A percentile compares a stretch with the other conserved stretches of the same genome.
Conservation (phyloP, 2,797 vertebrate species). For the Garrulus glandarius region DNA sequence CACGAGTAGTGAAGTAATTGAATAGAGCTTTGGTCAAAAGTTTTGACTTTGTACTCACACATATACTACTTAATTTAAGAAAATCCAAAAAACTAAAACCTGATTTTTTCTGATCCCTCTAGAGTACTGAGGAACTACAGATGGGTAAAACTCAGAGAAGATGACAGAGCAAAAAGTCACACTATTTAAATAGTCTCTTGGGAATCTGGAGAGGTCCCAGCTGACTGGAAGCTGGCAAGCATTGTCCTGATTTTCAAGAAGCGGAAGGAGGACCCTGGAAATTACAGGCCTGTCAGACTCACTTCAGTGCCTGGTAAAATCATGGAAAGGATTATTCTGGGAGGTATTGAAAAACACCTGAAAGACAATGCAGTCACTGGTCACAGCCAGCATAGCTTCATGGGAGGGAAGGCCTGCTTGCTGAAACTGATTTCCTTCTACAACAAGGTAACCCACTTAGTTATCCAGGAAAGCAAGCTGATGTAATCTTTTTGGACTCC, state of each 20-base stretch:
- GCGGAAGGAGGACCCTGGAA: neutral
- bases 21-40: neutral
- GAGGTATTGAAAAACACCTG: neutral
- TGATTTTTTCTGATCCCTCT: neutral
- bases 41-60: neutral
- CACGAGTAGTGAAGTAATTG: neutral
- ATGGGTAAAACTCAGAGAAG: neutral
- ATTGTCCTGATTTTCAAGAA: neutral
- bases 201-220: neutral
- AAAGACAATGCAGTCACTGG: neutral
- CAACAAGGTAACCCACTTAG: neutral
- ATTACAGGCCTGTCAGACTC: neutral
- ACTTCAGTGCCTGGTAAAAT: neutral
- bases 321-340: neutral
- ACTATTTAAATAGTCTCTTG: neutral
- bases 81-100: neutral
- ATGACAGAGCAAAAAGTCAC: neutral
- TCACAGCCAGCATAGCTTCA: neutral
- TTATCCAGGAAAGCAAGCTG: neutral
- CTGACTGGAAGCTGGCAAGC: neutral
- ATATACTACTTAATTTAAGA: neutral
- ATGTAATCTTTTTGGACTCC: neutral
- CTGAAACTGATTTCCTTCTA: neutral
- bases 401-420: neutral
- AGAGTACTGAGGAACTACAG: neutral